These are phyloP conservation scores for Anastrepha ludens DNA, from an alignment of 1,140 invertebrate genomes.

Conservation along the genomic window DNA sequence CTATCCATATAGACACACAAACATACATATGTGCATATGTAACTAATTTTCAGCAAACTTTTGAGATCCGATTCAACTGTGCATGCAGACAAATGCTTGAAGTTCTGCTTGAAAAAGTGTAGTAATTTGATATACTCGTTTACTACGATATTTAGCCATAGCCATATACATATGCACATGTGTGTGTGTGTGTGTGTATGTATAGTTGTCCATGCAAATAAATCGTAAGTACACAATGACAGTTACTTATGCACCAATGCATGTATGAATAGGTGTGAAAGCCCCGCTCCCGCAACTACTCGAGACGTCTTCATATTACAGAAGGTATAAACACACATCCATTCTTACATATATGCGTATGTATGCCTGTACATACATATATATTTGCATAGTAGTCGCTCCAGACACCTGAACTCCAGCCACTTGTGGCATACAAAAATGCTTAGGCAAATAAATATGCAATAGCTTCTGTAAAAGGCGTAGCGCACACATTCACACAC, in stretches of 20 bases:
- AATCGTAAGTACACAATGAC: too few relatives aligned
- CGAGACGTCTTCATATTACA: too few relatives aligned
- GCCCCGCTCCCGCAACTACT: too few relatives aligned
- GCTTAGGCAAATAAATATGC: not conserved
- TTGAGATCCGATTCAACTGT: not conserved
- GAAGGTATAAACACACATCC: not conserved
- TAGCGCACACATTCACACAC: not conserved
- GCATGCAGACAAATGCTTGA: not conserved
- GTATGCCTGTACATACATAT: not conserved
- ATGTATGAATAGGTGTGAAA: too few relatives aligned
- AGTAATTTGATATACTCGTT: not conserved
- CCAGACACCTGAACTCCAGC: not conserved
- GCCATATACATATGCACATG: too few relatives aligned
- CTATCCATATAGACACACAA: too few relatives aligned
- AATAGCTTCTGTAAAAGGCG: not conserved
- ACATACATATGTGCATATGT: not conserved
- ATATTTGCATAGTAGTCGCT: not conserved
- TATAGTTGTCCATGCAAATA: not conserved
- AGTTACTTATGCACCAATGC: not conserved
- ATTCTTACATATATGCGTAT: not conserved
- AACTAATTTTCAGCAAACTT: not conserved
- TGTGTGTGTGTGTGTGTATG: too few relatives aligned
- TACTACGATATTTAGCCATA: not conserved
- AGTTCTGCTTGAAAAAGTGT: not conserved
- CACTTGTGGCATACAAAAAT: not conserved